phyloP scores from a whole-genome alignment of 53 echinoderm and acorn worm genomes.

The Antedon mediterranea region DNA sequence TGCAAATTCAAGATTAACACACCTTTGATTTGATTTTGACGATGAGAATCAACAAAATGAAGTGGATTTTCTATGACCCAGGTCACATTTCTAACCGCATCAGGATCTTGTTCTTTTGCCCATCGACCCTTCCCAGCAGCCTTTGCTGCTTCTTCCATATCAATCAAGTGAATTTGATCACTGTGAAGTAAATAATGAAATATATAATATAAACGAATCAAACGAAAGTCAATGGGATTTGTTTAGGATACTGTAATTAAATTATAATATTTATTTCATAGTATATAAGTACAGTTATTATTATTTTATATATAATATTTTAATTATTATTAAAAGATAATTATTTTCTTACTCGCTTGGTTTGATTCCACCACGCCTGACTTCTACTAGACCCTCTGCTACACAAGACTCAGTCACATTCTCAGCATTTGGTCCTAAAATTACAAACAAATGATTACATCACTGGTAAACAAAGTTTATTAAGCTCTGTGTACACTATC shows the following conservation, averaged over 20 bases:
- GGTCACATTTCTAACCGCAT: constrained; percentile 52
- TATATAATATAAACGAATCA: neutral
- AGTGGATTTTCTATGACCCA: constrained; percentile 71
- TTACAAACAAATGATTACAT: neutral
- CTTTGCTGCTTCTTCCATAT: constrained; percentile 85
- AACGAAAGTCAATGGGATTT: too few relatives aligned
- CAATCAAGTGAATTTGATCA: constrained; percentile 63
- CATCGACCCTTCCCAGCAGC: constrained; percentile 93
- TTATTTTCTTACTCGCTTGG: constrained; percentile 70
- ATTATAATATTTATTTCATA: neutral
- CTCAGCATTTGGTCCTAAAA: constrained; percentile 42
- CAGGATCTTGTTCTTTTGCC: constrained; percentile 45
- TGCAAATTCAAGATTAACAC: neutral
- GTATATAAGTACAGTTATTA: neutral
- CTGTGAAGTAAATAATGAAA: constrained; percentile 7
- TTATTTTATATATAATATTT: too few relatives aligned
- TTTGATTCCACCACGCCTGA: constrained; percentile 91
- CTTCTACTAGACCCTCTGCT: constrained; percentile 85
- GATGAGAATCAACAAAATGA: constrained; percentile 80
- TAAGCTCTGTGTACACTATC: too few relatives aligned
- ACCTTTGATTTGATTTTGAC: constrained; percentile 66
- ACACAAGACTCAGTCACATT: constrained; percentile 89
- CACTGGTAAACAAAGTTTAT: too few relatives aligned
- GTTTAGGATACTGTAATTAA: neutral
- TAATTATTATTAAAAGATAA: neutral